phyloP scores from a whole-genome alignment of 2,797 vertebrate genomes.

The Cirrhinus molitorella region DNA sequence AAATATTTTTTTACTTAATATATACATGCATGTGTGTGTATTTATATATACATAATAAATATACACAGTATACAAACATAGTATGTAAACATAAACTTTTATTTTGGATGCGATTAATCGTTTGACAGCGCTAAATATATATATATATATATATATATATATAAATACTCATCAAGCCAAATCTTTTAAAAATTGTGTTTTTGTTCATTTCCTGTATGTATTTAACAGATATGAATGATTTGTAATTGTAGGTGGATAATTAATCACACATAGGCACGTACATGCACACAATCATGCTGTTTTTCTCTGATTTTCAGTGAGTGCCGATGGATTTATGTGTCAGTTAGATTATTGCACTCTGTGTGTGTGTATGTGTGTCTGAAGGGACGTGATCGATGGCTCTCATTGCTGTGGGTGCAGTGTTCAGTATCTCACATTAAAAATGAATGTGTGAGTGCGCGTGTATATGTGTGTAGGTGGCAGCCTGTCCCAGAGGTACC shows the following conservation, averaged over 20 bases:
- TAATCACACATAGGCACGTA: neutral
- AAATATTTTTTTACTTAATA: no score
- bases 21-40: no score
- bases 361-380: constrained; percentile 60
- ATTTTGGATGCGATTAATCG: no score
- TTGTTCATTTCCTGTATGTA: neutral
- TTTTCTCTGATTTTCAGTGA: constrained; percentile 33
- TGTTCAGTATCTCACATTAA: constrained; percentile 90
- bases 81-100: no score
- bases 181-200: constrained; percentile 12
- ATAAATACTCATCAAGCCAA: neutral
- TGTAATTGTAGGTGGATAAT: neutral
- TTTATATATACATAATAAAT: no score
- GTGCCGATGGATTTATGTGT: constrained; percentile 23
- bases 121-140: no score
- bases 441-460: constrained; percentile 78
- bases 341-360: constrained; percentile 38
- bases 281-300: neutral
- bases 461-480: constrained; percentile 62
- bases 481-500: constrained; percentile 80
- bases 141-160: no score
- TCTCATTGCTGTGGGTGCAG: constrained; percentile 89
- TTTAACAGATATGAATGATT: neutral
- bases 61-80: no score
- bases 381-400: constrained; percentile 86